Conservation (phyloP, 2,113 vertebrate species). For the Anoplopoma fimbria region DNA sequence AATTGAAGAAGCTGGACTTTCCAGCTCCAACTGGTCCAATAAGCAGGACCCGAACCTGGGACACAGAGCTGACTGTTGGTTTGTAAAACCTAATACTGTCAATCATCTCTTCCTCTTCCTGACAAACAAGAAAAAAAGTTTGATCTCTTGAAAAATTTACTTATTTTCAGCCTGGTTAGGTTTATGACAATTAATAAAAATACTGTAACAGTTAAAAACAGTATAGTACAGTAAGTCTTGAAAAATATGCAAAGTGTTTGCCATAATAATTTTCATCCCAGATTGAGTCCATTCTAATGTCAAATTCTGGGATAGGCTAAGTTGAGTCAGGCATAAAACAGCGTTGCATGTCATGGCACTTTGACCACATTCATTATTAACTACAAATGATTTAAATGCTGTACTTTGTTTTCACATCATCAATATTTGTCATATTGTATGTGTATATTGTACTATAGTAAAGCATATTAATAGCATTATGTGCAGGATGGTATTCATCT, state of each 20-base stretch:
- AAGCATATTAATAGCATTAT: background rate
- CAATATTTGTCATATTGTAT: background rate
- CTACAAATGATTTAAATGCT: no score
- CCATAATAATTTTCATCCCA: background rate
- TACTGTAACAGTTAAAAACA: background rate
- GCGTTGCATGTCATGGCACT: background rate
- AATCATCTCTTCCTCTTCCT: slow-evolving; percentile 52
- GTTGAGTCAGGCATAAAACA: background rate
- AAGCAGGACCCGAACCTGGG: slow-evolving; percentile 49
- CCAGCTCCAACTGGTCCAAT: slow-evolving; percentile 64
- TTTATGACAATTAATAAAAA: no score
- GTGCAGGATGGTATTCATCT: slow-evolving; percentile 2
- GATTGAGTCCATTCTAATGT: background rate
- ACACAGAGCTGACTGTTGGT: slow-evolving; percentile 31
- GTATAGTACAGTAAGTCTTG: background rate
- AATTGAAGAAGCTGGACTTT: slow-evolving; percentile 76
- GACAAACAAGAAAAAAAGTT: slow-evolving; percentile 5
- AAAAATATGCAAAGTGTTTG: background rate
- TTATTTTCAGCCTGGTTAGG: slow-evolving; percentile 43
- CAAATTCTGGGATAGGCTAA: background rate
- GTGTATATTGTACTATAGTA: background rate
- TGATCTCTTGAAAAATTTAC: background rate
- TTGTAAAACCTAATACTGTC: slow-evolving; percentile 35
- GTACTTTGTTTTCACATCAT: no score
- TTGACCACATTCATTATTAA: background rate